Percentiles rank a stretch among this genome's conserved stretches.
Conservation (phyloP, 2,113 vertebrate species). For the Oryzias woworae region DNA sequence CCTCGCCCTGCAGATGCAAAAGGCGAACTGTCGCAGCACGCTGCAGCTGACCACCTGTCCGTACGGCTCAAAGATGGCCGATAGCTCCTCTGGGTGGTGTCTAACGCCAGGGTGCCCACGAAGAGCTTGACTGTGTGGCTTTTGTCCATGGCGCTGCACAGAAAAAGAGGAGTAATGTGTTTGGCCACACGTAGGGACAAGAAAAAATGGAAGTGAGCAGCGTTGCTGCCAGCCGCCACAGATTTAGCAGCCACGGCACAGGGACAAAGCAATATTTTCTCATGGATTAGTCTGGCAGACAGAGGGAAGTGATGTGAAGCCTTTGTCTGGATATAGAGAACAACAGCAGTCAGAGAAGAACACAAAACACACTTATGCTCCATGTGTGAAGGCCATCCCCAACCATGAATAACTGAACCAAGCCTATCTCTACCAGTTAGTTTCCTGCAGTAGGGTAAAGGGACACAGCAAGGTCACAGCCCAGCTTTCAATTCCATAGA, state of each 20-base stretch:
- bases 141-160: conserved; percentile 78
- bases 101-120: conserved; percentile 91
- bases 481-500: no score
- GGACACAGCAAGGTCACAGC: no score
- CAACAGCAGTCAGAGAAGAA: no score
- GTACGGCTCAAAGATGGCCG: conserved; percentile 86
- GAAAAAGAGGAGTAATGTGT: neutral
- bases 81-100: conserved; percentile 91
- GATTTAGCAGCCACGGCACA: conserved; percentile 6
- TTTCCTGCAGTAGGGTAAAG: no score
- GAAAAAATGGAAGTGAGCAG: neutral
- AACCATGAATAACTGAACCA: no score
- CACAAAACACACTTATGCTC: no score
- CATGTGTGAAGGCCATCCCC: no score
- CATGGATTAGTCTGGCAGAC: no score
- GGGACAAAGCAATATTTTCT: neutral
- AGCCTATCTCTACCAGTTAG: no score
- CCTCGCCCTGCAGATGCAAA: conserved; percentile 90
- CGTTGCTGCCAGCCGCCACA: neutral
- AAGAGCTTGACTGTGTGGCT: conserved; percentile 90
- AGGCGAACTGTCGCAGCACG: conserved; percentile 93
- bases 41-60: conserved; percentile 93
- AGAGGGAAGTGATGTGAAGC: no score
- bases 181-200: conserved; percentile 20
- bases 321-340: no score